Evolutionary conservation across 2,888 invertebrate genomes (phyloP).

Genomic region (Lepidocyrtinus sp.): DNA sequence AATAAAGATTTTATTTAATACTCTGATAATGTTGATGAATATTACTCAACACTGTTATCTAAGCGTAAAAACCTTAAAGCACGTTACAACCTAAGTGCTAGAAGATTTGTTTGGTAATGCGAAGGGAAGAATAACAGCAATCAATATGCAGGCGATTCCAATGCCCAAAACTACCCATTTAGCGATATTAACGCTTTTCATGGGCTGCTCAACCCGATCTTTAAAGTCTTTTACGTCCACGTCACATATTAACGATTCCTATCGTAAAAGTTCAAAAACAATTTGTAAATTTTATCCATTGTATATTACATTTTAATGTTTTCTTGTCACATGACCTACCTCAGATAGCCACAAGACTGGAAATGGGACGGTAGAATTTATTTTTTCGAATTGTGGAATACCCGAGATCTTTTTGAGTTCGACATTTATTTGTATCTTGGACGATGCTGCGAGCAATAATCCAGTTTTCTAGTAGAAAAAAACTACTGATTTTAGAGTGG

Average conservation of each 20-base stretch:
- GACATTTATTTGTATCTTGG: conserved; percentile 49
- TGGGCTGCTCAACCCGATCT: conserved; percentile 25
- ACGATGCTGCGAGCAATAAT: conserved; percentile 36
- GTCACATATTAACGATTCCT: conserved; percentile 32
- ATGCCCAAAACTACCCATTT: conserved; percentile 43
- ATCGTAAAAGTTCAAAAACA: not conserved
- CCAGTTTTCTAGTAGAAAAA: conserved; percentile 44
- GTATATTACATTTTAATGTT: not conserved
- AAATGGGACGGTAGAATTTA: conserved; percentile 18
- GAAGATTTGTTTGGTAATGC: not conserved
- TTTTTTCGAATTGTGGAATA: not conserved
- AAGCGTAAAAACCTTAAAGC: not conserved
- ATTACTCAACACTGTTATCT: not conserved
- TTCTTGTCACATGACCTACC: conserved; percentile 3
- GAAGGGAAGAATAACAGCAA: not conserved
- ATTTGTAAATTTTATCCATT: conserved; percentile 1
- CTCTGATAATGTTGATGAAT: not conserved
- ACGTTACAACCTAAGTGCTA: not conserved
- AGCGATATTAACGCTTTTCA: conserved; percentile 29
- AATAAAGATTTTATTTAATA: not conserved
- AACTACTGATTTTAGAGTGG: not conserved
- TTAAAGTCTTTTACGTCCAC: conserved; percentile 37
- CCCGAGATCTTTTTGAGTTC: conserved; percentile 5
- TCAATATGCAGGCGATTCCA: conserved; percentile 17
- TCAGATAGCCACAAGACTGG: conserved; percentile 50